Evolutionary conservation across 1,140 invertebrate genomes (phyloP).

Genomic region (Polypedilum vanderplanki): DNA sequence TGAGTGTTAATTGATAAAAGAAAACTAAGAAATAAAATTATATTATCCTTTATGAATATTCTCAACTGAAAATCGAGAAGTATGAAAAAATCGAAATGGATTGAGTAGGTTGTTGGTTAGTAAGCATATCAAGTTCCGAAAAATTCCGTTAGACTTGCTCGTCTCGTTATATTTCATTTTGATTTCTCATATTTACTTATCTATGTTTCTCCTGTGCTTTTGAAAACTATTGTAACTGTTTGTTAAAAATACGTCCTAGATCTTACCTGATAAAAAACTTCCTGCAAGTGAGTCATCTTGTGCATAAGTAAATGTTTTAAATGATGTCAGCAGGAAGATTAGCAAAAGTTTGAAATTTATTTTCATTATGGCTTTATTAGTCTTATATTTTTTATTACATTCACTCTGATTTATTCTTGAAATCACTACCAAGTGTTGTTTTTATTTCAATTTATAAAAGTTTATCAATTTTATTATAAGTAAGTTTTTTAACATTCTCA

Average conservation of each 20-base stretch:
- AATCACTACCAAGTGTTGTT: neutral
- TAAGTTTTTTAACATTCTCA: neutral
- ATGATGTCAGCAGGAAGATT: constrained; percentile 31
- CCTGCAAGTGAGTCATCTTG: constrained; percentile 71
- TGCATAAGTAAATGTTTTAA: constrained; percentile 36
- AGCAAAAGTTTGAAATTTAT: constrained; percentile 32
- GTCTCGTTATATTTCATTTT: neutral
- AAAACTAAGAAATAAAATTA: too few relatives aligned
- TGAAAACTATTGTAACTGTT: neutral
- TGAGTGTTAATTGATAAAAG: too few relatives aligned
- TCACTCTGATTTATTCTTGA: neutral
- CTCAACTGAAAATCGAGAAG: too few relatives aligned
- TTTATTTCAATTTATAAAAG: neutral
- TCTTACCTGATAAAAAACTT: constrained; percentile 66
- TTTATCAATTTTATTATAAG: neutral
- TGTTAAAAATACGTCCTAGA: neutral
- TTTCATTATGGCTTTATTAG: neutral
- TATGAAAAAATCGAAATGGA: constrained; percentile 12
- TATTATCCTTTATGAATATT: too few relatives aligned
- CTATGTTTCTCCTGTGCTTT: neutral
- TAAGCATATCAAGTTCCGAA: constrained; percentile 26
- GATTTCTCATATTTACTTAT: neutral
- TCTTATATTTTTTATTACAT: neutral
- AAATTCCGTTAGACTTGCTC: constrained; percentile 9
- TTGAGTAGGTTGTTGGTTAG: neutral